These are phyloP conservation scores for Mimas tiliae DNA, from an alignment of 2,888 invertebrate genomes.

Conservation along the genomic window DNA sequence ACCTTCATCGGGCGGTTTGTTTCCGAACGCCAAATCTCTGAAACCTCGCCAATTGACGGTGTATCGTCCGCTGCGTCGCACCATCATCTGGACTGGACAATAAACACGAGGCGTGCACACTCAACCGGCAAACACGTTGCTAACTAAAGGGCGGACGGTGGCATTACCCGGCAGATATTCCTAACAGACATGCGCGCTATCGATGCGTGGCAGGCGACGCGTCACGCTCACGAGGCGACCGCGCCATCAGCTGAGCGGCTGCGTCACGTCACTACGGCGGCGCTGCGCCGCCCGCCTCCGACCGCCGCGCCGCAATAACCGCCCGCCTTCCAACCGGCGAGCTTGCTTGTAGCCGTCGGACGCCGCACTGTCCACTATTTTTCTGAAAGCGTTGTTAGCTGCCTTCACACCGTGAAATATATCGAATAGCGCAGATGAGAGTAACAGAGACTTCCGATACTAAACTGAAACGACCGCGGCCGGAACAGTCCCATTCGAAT, in stretches of 20 bases:
- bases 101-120: conserved; percentile 44
- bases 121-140: conserved; percentile 44
- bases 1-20: conserved; percentile 81
- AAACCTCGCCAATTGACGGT: conserved; percentile 82
- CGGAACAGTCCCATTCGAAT: conserved; percentile 13
- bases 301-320: conserved; percentile 61
- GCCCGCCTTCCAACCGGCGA: conserved; percentile 49
- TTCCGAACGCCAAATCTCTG: conserved; percentile 75
- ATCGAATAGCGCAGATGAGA: conserved; percentile 31
- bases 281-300: conserved; percentile 64
- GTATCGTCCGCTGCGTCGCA: conserved; percentile 80
- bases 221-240: conserved; percentile 70
- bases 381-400: conserved; percentile 26
- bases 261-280: conserved; percentile 67
- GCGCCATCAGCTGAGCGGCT: conserved; percentile 73
- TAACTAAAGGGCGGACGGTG: conserved; percentile 51
- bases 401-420: conserved; percentile 36
- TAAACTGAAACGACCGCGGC: background rate
- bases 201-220: conserved; percentile 63
- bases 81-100: conserved; percentile 69
- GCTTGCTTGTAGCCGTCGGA: conserved; percentile 30
- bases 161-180: conserved; percentile 53
- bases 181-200: conserved; percentile 58
- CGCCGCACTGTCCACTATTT: conserved; percentile 26
- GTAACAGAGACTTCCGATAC: conserved; percentile 28